Evolutionary conservation across 2,888 invertebrate species (phyloP), one percentile per base, ranked within the genome.

Genomic region (Eretmocerus hayati): DNA sequence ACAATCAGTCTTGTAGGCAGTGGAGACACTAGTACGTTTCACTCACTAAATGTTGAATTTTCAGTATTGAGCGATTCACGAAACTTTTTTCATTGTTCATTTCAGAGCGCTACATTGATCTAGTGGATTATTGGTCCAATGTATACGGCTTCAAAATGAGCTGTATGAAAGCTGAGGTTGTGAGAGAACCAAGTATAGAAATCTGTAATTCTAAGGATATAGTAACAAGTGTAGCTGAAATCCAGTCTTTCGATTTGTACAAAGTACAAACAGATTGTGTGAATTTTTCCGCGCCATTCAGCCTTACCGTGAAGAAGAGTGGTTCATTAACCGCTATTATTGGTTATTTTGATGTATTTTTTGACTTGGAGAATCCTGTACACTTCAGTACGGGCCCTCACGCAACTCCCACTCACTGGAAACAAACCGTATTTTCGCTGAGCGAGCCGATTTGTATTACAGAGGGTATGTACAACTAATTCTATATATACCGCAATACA

Each of bases 121-220:
- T 84, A 47, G 83, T 95, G 2, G 80, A 81, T 37, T 94, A 87
- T 69, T 96, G 95, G 95, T 84, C 90, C 16, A 79, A 94, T 71
- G 94, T 96, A 0, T 94, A 94, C 62, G 93, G 92, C 1, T 92
- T 88, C 62, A 86, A 88, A 73, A 96, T 96, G 95, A 84, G 83
- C 52, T 89, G 87, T 59, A 85, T 96, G 84, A 87, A 87, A 64
- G 78, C 80, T 1, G 87, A 90, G 66, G 90, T 90, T 0, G 74
- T 92, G 0, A 77, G 81, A 60, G 93, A 94, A 65, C 84, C 87
- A 1, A 76, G 79, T 15, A 79, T 90, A 33, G 83, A 84, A 59
- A 71, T 80, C 18, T 81, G 67, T 37, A 67, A 64, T 44, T 55
- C 58, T 13, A 62, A 69, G 9, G 65, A 71, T 52, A 49, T 71